Evolutionary conservation across 2,888 invertebrate genomes (phyloP).

Genomic region (Macrosiphum euphorbiae): DNA sequence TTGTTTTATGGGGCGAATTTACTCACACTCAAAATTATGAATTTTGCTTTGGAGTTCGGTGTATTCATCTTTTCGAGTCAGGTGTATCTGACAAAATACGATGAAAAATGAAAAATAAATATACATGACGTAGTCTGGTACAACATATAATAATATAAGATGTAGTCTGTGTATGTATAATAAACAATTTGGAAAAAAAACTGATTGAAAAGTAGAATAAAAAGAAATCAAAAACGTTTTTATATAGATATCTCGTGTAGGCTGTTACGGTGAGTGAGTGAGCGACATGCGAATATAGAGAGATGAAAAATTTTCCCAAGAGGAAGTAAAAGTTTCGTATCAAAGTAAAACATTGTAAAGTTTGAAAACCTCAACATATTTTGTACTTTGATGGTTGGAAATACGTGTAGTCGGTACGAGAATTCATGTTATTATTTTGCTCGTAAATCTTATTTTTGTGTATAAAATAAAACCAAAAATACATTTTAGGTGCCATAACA

Average conservation of each 20-base stretch:
- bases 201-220: not conserved
- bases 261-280: not conserved
- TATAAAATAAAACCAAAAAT: not conserved
- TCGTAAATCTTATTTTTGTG: not conserved
- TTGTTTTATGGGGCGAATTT: not conserved
- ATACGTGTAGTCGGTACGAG: not conserved
- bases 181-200: not conserved
- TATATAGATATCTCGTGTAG: not conserved
- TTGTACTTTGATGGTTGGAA: not conserved
- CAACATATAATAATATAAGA: not conserved
- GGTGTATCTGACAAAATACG: not conserved
- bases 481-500: not conserved
- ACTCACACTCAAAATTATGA: not conserved
- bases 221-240: constrained; percentile 8
- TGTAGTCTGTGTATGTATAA: not conserved
- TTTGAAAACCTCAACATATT: constrained; percentile 10
- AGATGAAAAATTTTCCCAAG: not conserved
- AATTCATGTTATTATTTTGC: not conserved
- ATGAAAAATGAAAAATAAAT: not conserved
- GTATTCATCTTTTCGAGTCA: not conserved
- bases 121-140: not conserved
- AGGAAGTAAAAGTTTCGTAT: constrained; percentile 6
- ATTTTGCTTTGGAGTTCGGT: not conserved
- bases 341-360: constrained; percentile 22
- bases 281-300: not conserved